Conservation (phyloP, 2,797 vertebrate species). For the Limnodromus scolopaceus region DNA sequence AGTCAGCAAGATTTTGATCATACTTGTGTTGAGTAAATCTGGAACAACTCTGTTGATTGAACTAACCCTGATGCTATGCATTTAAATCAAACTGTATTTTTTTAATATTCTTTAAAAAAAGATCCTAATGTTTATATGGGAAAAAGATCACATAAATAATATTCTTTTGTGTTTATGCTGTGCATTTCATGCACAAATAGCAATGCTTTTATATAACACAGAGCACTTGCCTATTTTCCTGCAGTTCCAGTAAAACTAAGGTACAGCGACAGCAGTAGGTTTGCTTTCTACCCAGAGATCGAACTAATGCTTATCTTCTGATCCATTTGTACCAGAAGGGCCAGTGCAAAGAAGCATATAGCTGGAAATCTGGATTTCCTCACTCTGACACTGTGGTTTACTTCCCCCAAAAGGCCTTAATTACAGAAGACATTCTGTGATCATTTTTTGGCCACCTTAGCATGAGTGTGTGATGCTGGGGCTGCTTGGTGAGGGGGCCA, state of each 20-base stretch:
- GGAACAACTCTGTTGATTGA: slow-evolving; percentile 20
- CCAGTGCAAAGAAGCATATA: not conserved
- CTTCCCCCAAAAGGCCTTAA: not conserved
- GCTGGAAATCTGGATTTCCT: not conserved
- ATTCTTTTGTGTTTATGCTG: not conserved
- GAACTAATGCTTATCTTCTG: not conserved
- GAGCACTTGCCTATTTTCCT: not conserved
- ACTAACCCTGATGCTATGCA: not conserved
- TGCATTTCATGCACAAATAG: not conserved
- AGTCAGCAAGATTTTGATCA: not conserved
- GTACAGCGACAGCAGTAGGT: not conserved
- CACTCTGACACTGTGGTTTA: not conserved
- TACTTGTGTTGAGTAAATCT: not conserved
- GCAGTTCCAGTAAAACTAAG: not conserved
- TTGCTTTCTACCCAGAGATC: not conserved
- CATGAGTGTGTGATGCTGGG: not conserved
- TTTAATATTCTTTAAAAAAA: not conserved
- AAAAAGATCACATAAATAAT: not conserved
- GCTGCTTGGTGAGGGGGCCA: not conserved
- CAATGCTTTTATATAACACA: not conserved
- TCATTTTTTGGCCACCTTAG: not conserved
- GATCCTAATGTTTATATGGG: not conserved
- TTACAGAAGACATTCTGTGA: not conserved
- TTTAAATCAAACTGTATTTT: not conserved
- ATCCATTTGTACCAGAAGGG: not conserved